Conservation (phyloP, 2,888 invertebrate species). For the Drosophila longiperda region DNA sequence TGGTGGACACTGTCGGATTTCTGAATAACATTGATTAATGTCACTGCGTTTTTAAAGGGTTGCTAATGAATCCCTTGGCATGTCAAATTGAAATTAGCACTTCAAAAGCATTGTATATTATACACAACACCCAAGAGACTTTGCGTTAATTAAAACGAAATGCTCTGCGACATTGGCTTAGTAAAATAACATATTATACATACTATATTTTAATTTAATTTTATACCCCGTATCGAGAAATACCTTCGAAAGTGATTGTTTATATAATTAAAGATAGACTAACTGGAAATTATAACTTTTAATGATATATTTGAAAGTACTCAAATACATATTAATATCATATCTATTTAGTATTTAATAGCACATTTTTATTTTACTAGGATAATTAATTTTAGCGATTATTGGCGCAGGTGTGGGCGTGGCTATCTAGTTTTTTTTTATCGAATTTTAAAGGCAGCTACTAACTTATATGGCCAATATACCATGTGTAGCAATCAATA, state of each 20-base stretch:
- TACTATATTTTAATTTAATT: no score
- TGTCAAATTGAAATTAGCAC: slow-evolving; percentile 42
- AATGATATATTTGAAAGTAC: neutral
- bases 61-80: slow-evolving; percentile 47
- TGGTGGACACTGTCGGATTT: slow-evolving; percentile 37
- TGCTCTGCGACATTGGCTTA: neutral
- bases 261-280: neutral
- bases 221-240: neutral
- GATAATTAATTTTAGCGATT: neutral
- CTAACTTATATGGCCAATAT: no score
- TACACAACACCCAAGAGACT: slow-evolving; percentile 17
- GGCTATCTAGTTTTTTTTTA: no score
- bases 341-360: neutral
- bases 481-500: neutral
- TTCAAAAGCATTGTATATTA: slow-evolving; percentile 41
- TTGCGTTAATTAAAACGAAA: slow-evolving; percentile 7
- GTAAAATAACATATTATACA: neutral
- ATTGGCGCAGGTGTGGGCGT: neutral
- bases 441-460: no score
- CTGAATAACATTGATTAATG: slow-evolving; percentile 51
- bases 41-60: slow-evolving; percentile 60
- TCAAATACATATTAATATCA: no score
- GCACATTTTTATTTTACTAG: neutral
- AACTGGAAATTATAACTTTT: neutral
- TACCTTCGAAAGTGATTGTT: neutral